Conservation (phyloP, 2,113 vertebrate species). For the Alligator sinensis region DNA sequence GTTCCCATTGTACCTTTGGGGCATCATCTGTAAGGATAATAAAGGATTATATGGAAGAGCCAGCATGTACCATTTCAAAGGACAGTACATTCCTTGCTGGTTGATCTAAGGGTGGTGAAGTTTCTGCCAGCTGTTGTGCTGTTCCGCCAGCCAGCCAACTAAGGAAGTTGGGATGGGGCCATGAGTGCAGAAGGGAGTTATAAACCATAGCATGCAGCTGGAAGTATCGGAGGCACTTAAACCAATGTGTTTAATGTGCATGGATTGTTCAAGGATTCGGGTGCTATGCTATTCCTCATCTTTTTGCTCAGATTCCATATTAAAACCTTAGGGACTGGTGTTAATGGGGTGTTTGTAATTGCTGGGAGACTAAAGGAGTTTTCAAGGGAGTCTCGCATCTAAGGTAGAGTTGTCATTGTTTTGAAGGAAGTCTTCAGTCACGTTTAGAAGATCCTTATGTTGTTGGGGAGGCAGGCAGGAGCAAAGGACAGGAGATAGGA, state of each 20-base stretch:
- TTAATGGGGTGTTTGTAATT: not conserved
- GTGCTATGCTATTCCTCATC: not conserved
- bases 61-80: too few relatives aligned
- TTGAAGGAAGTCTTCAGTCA: not conserved
- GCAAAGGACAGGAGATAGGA: not conserved
- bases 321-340: not conserved
- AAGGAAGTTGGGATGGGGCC: not conserved
- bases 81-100: too few relatives aligned
- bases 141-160: not conserved
- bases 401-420: not conserved
- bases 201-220: not conserved
- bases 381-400: not conserved
- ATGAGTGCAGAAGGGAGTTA: not conserved
- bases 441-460: not conserved
- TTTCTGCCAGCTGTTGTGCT: not conserved
- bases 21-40: too few relatives aligned
- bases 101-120: too few relatives aligned
- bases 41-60: too few relatives aligned
- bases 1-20: too few relatives aligned
- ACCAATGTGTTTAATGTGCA: not conserved
- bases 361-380: not conserved
- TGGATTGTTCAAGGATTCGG: not conserved
- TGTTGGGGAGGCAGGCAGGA: not conserved
- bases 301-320: not conserved
- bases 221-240: not conserved